Conservation (phyloP, 2,113 vertebrate genomes). For the Proteles cristata region DNA sequence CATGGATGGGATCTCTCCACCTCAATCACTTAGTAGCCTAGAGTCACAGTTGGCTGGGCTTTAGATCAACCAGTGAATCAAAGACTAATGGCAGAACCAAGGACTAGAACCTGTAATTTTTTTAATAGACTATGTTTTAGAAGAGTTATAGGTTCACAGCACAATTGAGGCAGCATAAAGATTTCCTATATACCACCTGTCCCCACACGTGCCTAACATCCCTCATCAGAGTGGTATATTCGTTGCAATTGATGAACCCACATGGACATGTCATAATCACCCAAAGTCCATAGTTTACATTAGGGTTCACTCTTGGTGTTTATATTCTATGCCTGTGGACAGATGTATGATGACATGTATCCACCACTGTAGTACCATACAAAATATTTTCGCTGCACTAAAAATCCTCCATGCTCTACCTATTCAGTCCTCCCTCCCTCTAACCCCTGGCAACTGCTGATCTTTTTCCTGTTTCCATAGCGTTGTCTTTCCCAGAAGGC, state of each 20-base stretch:
- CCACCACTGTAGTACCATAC: too few relatives aligned
- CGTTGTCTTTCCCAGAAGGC: neutral
- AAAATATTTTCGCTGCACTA: neutral
- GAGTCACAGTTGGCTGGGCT: neutral
- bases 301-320: neutral
- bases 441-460: neutral
- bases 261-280: fast-evolving
- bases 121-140: neutral
- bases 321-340: neutral
- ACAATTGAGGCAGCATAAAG: neutral
- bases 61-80: neutral
- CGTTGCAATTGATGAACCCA: neutral
- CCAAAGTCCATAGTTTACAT: neutral
- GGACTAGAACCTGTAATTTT: neutral
- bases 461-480: neutral
- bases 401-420: neutral
- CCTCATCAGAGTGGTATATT: neutral
- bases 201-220: too few relatives aligned
- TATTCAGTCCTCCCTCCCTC: neutral
- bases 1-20: neutral
- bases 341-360: neutral
- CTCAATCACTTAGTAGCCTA: neutral
- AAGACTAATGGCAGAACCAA: neutral
- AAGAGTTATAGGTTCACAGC: neutral
- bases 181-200: neutral